These are phyloP conservation scores for Theretra japonica DNA, from an alignment of 2,888 invertebrate genomes.

Conservation along the genomic window DNA sequence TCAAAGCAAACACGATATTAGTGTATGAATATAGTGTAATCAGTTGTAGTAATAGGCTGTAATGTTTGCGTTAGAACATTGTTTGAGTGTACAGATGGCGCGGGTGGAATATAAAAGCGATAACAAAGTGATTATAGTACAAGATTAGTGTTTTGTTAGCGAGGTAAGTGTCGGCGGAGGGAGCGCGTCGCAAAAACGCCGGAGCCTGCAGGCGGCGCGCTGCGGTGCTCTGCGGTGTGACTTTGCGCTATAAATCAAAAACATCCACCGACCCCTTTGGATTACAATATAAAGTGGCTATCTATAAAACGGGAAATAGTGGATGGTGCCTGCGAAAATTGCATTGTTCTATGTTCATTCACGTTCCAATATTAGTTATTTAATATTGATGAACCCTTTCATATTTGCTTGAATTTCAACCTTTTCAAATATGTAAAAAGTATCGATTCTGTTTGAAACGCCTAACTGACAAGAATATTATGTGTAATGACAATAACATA, in stretches of 20 bases:
- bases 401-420: constrained; percentile 6
- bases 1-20: background rate
- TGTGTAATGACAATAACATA: background rate
- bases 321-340: constrained; percentile 1
- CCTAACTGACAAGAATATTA: background rate
- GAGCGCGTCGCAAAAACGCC: constrained; percentile 68
- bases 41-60: no score
- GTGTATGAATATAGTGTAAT: no score
- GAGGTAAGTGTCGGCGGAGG: constrained; percentile 53
- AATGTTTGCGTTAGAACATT: no score
- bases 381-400: constrained; percentile 16
- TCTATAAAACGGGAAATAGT: constrained; percentile 27
- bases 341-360: constrained; percentile 26
- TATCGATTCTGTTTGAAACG: background rate
- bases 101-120: background rate
- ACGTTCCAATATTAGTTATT: constrained; percentile 21
- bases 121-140: constrained; percentile 32
- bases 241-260: constrained; percentile 79
- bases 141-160: constrained; percentile 56
- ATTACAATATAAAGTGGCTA: constrained; percentile 28
- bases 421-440: background rate
- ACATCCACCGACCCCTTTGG: constrained; percentile 25
- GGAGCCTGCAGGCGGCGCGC: constrained; percentile 59
- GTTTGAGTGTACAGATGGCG: background rate
- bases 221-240: constrained; percentile 62